A percentile compares a stretch with the other conserved stretches of the same genome.
These are phyloP conservation scores for Himalopsyche anomala DNA, from an alignment of 2,888 invertebrate genomes.

Conservation along the genomic window DNA sequence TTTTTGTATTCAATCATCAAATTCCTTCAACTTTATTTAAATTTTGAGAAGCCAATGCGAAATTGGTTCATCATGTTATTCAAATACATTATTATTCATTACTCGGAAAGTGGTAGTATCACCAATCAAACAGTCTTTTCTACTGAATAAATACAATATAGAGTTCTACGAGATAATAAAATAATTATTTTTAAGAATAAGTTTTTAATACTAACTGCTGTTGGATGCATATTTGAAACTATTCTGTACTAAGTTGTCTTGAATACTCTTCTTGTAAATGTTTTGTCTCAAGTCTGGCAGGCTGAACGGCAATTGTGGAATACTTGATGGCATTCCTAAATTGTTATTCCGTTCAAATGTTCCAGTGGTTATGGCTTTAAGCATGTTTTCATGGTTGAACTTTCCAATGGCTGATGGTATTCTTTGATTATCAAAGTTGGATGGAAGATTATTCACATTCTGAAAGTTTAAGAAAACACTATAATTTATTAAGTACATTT, in stretches of 20 bases:
- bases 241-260: slow-evolving; percentile 74
- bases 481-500: slow-evolving; percentile 40
- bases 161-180: neutral
- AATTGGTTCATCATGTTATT: too few species aligned
- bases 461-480: slow-evolving; percentile 48
- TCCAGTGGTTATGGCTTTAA: slow-evolving; percentile 72
- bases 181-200: neutral
- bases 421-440: slow-evolving; percentile 37
- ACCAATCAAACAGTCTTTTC: too few species aligned
- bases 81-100: too few species aligned
- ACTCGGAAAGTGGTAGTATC: neutral
- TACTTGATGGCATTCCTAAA: slow-evolving; percentile 69
- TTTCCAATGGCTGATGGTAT: slow-evolving; percentile 70
- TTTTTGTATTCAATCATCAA: too few species aligned
- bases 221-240: slow-evolving; percentile 54
- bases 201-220: slow-evolving; percentile 56
- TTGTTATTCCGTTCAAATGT: slow-evolving; percentile 75
- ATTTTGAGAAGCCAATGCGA: too few species aligned
- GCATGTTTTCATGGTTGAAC: slow-evolving; percentile 68
- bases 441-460: slow-evolving; percentile 56
- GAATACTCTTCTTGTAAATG: slow-evolving; percentile 71
- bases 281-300: slow-evolving; percentile 72
- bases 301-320: slow-evolving; percentile 68
- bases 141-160: too few species aligned
- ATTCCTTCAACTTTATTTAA: too few species aligned